Evolutionary conservation across 2,797 vertebrate species (phyloP), one percentile per base, ranked within the genome.

Genomic region (Galaxias olidus): DNA sequence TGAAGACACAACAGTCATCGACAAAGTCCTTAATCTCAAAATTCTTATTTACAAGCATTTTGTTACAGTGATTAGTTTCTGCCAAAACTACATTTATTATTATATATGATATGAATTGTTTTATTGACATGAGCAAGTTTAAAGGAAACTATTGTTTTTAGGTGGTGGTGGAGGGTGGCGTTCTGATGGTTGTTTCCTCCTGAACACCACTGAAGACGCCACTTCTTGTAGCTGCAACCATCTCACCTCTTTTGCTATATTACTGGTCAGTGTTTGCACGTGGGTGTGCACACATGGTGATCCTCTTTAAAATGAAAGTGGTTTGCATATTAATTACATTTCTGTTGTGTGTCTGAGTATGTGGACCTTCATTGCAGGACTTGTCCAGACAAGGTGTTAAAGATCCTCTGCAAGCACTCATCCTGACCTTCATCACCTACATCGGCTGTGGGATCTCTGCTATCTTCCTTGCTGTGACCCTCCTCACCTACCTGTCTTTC

Each of bases 361-460:
- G 30, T 30, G 30, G 30, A 1, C 85, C 84, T 75, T 56, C 1
- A 1, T 78, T 86, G 30, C 62, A 97, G 96, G 93, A 95, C 76
- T 61, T 98, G 42, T 95, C 95, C 75, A 89, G 92, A 85, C 72
- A 70, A 4, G 65, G 57, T 59, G 40, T 71, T 4, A 61, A 72
- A 15, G 79, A 90, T 75, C 83, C 48, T 6, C 61, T 74, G 14
- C 92, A 97, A 13, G 86, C 78, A 52, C 82, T 86, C 68, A 90
- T 95, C 66, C 90, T 98, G 44, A 97, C 95, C 15, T 97, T 93
- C 87, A 96, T 99, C 84, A 95, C 95, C 0, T 97, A 94, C 68
- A 93, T 98, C 69, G 97, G 97, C 71, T 98, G 96, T 83, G 97
- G 96, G 13, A 80, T 98, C 75, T 98, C 97, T 9, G 86, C 94